Evolutionary conservation across 2,113 vertebrate genomes (phyloP).

Genomic region (Oncorhynchus mykiss): DNA sequence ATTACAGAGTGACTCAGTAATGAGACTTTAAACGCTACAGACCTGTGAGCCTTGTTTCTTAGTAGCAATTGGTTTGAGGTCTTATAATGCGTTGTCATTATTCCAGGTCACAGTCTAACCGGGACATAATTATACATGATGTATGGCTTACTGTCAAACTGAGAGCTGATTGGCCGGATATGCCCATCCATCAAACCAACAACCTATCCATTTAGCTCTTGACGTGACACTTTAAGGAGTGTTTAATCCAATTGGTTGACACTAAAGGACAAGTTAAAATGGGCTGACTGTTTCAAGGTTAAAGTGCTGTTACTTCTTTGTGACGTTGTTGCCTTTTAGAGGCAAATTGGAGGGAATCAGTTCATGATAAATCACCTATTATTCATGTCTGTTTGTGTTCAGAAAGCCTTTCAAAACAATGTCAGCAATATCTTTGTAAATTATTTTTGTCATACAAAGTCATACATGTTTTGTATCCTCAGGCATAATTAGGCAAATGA

Average conservation of each 20-base stretch:
- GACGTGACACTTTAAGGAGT: slow-evolving; percentile 65
- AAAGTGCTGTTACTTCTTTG: neutral
- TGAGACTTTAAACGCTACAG: slow-evolving; percentile 65
- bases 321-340: neutral
- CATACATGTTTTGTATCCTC: no score
- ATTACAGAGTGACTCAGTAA: slow-evolving; percentile 64
- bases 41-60: slow-evolving; percentile 35
- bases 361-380: no score
- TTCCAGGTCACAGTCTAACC: slow-evolving; percentile 27
- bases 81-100: no score
- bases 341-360: no score
- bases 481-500: no score
- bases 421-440: no score
- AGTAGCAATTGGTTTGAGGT: slow-evolving; percentile 10
- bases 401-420: no score
- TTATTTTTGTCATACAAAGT: no score
- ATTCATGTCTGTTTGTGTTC: no score
- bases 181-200: slow-evolving; percentile 73
- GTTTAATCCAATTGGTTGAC: slow-evolving; percentile 70
- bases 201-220: slow-evolving; percentile 71
- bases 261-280: slow-evolving; percentile 55
- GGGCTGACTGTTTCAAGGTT: slow-evolving; percentile 3
- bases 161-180: slow-evolving; percentile 61
- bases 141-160: slow-evolving; percentile 72
- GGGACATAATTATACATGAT: slow-evolving; percentile 84